Evolutionary conservation across 1,140 invertebrate genomes (phyloP), one percentile per base, ranked within the genome.

Genomic region (Drosophila gunungcola): DNA sequence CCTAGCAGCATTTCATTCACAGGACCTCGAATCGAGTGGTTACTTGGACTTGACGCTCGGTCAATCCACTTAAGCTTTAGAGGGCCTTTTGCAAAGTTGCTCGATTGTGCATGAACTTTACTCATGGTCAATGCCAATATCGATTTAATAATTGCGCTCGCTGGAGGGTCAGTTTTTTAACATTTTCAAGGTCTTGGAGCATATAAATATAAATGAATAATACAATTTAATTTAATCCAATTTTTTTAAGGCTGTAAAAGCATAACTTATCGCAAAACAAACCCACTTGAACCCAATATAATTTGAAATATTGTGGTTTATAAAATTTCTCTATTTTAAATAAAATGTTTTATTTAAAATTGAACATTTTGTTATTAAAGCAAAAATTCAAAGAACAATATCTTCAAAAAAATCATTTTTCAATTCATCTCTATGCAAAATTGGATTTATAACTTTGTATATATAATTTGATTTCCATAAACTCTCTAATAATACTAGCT

Each of bases 51-150:
- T 32, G 29, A 5, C 16, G n/a, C 52, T 9, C 27, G 61, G 62
- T 39, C 48, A 68, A 46, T 41, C 51, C 49, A 29, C 67, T 49
- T 57, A 39, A 29, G 51, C 36, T 42, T 13, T 36, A 10, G n/a
- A 65, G 25, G n/a, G 11, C 2, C 11, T 25, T 53, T 36, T 63
- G 38, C 52, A 42, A 36, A 69, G 51, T 42, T 70, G 2, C 12
- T 38, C 21, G 21, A 48, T 70, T 70, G 10, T 42, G 43, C 16
- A 57, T 70, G 64, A 69, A 69, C 64, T 36, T 69, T 42, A 49
- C 36, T 32, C 27, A 51, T 45, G 51, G 27, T 49, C 27, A 70
- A 49, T 56, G 64, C 29, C 64, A 67, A 42, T 68, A 68, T 68
- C 41, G 65, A 70, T 69, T 69, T 56, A 41, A 21, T 46, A 56